phyloP scores from a whole-genome alignment of 1,140 invertebrate genomes.

The Diachasma alloeum region DNA sequence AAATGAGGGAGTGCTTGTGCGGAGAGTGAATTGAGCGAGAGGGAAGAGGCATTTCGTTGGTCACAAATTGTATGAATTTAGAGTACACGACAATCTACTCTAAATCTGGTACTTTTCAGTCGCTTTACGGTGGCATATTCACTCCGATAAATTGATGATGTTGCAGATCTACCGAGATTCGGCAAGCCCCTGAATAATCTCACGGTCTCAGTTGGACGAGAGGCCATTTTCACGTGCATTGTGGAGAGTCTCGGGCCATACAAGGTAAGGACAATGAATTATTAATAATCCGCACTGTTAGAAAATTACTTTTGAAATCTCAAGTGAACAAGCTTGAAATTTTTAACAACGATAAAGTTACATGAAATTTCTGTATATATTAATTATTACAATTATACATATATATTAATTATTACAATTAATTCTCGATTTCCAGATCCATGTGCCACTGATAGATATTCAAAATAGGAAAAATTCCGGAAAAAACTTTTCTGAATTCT shows the following conservation, averaged over 20 bases:
- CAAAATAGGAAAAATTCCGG: too few species aligned
- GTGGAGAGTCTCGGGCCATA: slow-evolving; percentile 81
- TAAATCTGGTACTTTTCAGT: background rate
- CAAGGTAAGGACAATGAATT: slow-evolving; percentile 69
- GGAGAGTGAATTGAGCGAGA: background rate
- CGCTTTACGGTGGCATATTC: background rate
- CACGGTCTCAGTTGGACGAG: slow-evolving; percentile 79
- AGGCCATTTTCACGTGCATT: slow-evolving; percentile 80
- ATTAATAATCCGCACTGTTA: too few species aligned
- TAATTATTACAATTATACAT: too few species aligned
- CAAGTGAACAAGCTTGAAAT: too few species aligned
- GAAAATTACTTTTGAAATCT: too few species aligned
- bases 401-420: too few species aligned
- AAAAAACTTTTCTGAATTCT: too few species aligned
- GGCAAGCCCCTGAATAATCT: slow-evolving; percentile 81
- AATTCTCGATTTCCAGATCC: too few species aligned
- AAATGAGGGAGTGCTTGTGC: too few species aligned
- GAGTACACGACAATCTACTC: background rate
- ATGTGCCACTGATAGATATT: too few species aligned
- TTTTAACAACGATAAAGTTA: too few species aligned
- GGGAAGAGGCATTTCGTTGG: background rate
- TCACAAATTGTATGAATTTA: background rate
- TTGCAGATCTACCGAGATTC: slow-evolving; percentile 76
- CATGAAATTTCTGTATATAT: too few species aligned
- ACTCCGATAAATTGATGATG: slow-evolving; percentile 9